Evolutionary conservation across 2,797 vertebrate genomes (phyloP), one percentile per base, ranked within the genome.

Genomic region (Ctenopoma multispine): DNA sequence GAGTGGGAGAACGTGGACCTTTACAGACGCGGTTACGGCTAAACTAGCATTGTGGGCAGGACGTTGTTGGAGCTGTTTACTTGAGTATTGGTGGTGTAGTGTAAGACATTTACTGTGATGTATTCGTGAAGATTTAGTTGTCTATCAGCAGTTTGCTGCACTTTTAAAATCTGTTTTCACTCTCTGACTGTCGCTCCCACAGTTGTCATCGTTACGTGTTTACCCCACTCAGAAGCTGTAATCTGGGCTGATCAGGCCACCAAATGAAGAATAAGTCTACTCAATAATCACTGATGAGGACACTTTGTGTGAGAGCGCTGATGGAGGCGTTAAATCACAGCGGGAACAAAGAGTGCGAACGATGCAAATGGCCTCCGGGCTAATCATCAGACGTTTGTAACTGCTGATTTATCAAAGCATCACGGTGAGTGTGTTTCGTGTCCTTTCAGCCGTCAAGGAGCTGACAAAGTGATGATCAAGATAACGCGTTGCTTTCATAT

Each of bases 311-410:
- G 29, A 4, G n/a, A 9, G 20, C 5, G 4, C 54, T 48, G 63
- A 50, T 12, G 24, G 60, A 69, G 55, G 60, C 9, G 13, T 57
- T 59, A 43, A 60, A 68, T 71, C 58, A 34, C 58, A 18, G 66
- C 29, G 0, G n/a, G 66, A 15, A 68, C 51, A 67, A 75, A 63
- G 53, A 50, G 18, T 0, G 14, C 5, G 5, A 56, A 36, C 2
- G 13, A 14, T 15, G 31, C n/a, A 4, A 40, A 38, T 8, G n/a
- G 61, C 49, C 38, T 57, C 49, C 5, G 14, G 17, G 38, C 41
- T 40, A 7, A 75, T 71, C 73, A 69, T 13, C 41, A 29, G 38
- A 36, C 1, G 4, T 4, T 29, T 54, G 36, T 38, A 48, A 59
- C 18, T 41, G 29, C 5, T 50, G 1, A 58, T 66, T 18, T 50